Evolutionary conservation across 2,113 vertebrate genomes (phyloP).

Genomic region (Alethe castanea): DNA sequence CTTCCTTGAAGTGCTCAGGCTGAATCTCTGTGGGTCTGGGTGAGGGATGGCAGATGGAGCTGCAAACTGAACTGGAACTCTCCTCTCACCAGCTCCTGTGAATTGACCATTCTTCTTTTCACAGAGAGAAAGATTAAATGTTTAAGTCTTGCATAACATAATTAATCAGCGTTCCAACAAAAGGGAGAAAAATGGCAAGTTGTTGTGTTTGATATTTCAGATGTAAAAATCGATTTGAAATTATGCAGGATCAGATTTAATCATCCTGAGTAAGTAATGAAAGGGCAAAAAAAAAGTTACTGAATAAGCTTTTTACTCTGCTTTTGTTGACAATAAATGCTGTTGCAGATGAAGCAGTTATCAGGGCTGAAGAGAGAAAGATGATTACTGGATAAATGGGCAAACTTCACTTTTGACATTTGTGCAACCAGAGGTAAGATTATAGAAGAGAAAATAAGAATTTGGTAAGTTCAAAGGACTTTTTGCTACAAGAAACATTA

Average conservation of each 20-base stretch:
- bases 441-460: not conserved
- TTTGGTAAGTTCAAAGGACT: not conserved
- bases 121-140: not conserved
- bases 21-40: not conserved
- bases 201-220: not conserved
- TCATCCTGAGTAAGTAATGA: not conserved
- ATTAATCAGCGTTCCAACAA: not conserved
- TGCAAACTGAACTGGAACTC: not conserved
- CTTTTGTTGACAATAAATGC: not conserved
- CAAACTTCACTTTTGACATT: not conserved
- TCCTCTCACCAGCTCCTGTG: not conserved
- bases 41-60: not conserved
- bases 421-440: not conserved
- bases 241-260: not conserved
- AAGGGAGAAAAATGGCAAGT: not conserved
- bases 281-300: not conserved
- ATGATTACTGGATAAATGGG: not conserved
- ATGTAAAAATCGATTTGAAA: not conserved
- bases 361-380: not conserved
- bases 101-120: not conserved
- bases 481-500: not conserved
- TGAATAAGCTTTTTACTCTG: not conserved
- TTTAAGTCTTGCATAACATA: not conserved
- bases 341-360: not conserved
- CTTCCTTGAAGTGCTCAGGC: not conserved